These are phyloP conservation scores for Percina caprodes DNA, from an alignment of 2,113 vertebrate genomes.

Conservation along the genomic window DNA sequence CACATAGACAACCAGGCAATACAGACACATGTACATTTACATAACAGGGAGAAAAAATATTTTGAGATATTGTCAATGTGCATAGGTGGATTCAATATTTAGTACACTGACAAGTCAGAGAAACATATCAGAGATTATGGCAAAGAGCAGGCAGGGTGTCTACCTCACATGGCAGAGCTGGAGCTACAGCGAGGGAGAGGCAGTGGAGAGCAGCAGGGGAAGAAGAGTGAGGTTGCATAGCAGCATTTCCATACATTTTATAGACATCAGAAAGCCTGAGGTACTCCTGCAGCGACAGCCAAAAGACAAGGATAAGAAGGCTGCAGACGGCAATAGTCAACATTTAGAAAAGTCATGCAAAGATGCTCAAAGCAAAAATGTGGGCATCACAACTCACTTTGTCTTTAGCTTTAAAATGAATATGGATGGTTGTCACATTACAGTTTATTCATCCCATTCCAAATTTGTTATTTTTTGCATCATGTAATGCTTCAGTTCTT, in stretches of 20 bases:
- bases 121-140: slow-evolving; percentile 2
- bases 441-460: not conserved
- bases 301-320: slow-evolving; percentile 34
- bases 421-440: not conserved
- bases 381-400: not conserved
- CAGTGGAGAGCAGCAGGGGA: slow-evolving; percentile 79
- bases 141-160: slow-evolving; percentile 54
- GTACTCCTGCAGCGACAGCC: slow-evolving; percentile 86
- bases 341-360: slow-evolving; percentile 35
- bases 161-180: slow-evolving; percentile 89
- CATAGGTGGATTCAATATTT: not conserved
- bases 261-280: slow-evolving; percentile 91
- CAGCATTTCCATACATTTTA: slow-evolving; percentile 87
- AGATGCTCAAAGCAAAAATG: slow-evolving; percentile 32
- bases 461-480: not conserved
- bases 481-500: not conserved
- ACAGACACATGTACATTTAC: slow-evolving; percentile 24
- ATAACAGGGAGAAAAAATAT: slow-evolving; percentile 21
- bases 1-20: slow-evolving; percentile 18
- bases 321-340: not conserved
- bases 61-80: slow-evolving; percentile 11
- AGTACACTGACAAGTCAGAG: not conserved
- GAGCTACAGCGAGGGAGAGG: slow-evolving; percentile 86
- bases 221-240: slow-evolving; percentile 76
- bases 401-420: not conserved